Evolutionary conservation across 2,113 vertebrate species (phyloP), one percentile per base, ranked within the genome.

Genomic region (Corythornis cristatus): DNA sequence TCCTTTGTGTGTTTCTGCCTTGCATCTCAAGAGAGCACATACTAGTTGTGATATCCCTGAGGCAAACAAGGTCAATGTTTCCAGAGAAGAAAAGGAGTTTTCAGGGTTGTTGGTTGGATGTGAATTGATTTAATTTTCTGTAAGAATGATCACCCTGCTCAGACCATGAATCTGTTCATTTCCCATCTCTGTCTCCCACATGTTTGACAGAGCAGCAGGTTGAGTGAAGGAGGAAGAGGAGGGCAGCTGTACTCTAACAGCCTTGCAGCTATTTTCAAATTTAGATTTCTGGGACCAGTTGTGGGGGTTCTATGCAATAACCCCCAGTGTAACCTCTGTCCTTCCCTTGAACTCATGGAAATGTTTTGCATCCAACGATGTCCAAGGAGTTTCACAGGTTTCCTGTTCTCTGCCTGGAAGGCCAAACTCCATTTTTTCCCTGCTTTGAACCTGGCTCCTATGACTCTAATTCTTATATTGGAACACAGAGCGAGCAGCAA

Each of bases 101-200:
- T 82, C 18, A 21, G 25, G 17, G 14, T 40, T 77, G 33, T 81
- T 71, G 25, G 12, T 48, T 61, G 23, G 33, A 54, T 5, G 2
- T 62, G 58, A 77, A 58, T 57, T 72, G 22, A 28, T 77, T 37
- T 45, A 4, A 26, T 72, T 91, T 82, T 48, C 19, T 31, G 22
- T 70, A 54, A 57, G 75, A 72, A 53, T 31, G 67, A 37, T 56
- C 42, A 9, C 43, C 22, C 0, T 0, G 17, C 54, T 89, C 2
- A n/a, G 40, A 23, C 45, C 11, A 6, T 26, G n/a, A 18, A 61
- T 64, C 22, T 15, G 0, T 45, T 61, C 20, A 0, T 45, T 65
- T 85, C 15, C 45, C 14, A 31, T 50, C 14, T 21, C 48, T 75
- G 31, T 62, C 33, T 80, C 56, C 51, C n/a, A 46, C n/a, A 43